Percentiles rank a stretch among this genome's conserved stretches.
phyloP scores from a whole-genome alignment of 2,113 vertebrate genomes.

The Prietella phreatophila region DNA sequence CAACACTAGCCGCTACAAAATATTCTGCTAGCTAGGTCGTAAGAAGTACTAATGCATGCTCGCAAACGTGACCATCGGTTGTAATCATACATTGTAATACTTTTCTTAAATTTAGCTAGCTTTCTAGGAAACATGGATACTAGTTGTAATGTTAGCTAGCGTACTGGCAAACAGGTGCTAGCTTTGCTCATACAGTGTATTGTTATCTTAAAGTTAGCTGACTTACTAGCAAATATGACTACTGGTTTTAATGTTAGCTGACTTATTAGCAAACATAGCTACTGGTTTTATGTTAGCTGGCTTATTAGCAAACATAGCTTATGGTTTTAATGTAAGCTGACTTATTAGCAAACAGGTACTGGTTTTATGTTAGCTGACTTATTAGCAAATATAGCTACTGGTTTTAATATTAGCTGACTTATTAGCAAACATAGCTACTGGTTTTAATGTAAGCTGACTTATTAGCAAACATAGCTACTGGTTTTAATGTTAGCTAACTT shows the following conservation, averaged over 20 bases:
- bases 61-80: neutral
- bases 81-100: neutral
- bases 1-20: neutral
- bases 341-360: neutral
- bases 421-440: neutral
- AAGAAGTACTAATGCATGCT: neutral
- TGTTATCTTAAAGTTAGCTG: neutral
- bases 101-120: neutral
- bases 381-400: neutral
- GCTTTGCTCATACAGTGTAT: neutral
- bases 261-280: neutral
- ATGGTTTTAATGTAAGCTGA: no score
- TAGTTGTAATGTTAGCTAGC: neutral
- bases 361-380: neutral
- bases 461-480: neutral
- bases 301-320: neutral
- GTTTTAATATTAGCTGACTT: neutral
- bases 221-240: neutral
- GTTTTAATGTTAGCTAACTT: no score
- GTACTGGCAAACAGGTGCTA: neutral
- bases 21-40: neutral
- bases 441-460: neutral
- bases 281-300: neutral
- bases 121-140: neutral
- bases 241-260: neutral